Percentiles rank a stretch among this genome's conserved stretches.
These are phyloP conservation scores for Agapornis roseicollis DNA, from an alignment of 2,113 vertebrate genomes.

Conservation along the genomic window DNA sequence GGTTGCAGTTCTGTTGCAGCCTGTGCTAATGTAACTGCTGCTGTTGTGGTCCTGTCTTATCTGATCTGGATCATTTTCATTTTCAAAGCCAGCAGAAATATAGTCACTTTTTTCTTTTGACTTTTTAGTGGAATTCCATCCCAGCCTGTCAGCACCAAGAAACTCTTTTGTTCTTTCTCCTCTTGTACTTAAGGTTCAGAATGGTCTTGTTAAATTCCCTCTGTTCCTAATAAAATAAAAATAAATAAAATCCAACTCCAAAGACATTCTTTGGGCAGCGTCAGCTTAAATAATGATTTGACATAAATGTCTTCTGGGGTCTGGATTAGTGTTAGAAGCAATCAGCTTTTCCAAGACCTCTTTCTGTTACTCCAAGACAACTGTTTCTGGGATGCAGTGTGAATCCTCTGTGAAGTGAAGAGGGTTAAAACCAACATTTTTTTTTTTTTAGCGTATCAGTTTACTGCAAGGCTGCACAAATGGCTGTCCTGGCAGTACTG, in stretches of 20 bases:
- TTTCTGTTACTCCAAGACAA: background rate
- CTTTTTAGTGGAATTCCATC: background rate
- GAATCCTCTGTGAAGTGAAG: background rate
- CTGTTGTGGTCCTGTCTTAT: background rate
- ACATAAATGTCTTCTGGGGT: background rate
- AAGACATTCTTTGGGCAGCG: background rate
- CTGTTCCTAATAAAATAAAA: background rate
- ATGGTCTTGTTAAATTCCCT: background rate
- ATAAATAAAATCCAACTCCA: background rate
- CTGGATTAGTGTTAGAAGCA: background rate
- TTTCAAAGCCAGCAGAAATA: background rate
- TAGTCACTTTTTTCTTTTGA: background rate
- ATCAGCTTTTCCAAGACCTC: background rate
- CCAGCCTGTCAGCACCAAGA: background rate
- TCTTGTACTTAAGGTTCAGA: background rate
- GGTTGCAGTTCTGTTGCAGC: background rate
- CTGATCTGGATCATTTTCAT: background rate
- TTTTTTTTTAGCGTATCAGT: conserved; percentile 43
- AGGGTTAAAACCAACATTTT: background rate
- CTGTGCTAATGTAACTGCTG: background rate
- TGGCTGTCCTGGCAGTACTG: conserved; percentile 55
- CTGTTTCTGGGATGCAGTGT: conserved; percentile 1
- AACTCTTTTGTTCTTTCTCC: background rate
- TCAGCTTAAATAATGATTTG: background rate
- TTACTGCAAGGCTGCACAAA: conserved; percentile 26